Conservation (phyloP, 1,140 invertebrate genomes). For the Leguminivora glycinivorella region DNA sequence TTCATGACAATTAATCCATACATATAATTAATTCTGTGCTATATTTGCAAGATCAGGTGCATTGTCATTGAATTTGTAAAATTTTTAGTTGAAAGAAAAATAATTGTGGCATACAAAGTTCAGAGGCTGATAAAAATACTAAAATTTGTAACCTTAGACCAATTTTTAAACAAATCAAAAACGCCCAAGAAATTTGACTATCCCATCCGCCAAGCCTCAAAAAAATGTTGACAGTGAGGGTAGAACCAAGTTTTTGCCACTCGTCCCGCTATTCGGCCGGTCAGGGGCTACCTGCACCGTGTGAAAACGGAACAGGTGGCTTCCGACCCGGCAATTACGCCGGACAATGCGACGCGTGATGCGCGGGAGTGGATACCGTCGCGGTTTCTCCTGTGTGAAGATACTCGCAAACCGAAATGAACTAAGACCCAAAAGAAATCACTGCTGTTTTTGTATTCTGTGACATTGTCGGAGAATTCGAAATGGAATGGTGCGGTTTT, state of each 20-base stretch:
- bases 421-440: background rate
- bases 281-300: conserved; percentile 46
- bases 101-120: too few relatives aligned
- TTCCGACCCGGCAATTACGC: conserved; percentile 57
- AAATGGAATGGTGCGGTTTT: background rate
- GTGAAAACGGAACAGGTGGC: conserved; percentile 75
- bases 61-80: too few relatives aligned
- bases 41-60: too few relatives aligned
- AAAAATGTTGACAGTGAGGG: conserved; percentile 8
- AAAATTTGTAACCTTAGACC: too few relatives aligned
- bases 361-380: conserved; percentile 50
- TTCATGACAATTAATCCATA: too few relatives aligned
- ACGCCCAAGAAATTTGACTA: background rate
- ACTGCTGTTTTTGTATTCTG: conserved; percentile 29
- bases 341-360: conserved; percentile 57
- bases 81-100: too few relatives aligned
- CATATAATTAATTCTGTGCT: too few relatives aligned
- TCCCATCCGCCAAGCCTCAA: background rate
- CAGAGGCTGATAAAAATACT: too few relatives aligned
- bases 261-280: conserved; percentile 24
- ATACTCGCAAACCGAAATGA: background rate
- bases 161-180: background rate
- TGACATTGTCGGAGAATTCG: background rate
- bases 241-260: conserved; percentile 18
- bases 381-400: conserved; percentile 46